Percentiles rank a stretch among this genome's conserved stretches.
Evolutionary conservation across 2,113 vertebrate species (phyloP).

Genomic region (Barbus barbus): DNA sequence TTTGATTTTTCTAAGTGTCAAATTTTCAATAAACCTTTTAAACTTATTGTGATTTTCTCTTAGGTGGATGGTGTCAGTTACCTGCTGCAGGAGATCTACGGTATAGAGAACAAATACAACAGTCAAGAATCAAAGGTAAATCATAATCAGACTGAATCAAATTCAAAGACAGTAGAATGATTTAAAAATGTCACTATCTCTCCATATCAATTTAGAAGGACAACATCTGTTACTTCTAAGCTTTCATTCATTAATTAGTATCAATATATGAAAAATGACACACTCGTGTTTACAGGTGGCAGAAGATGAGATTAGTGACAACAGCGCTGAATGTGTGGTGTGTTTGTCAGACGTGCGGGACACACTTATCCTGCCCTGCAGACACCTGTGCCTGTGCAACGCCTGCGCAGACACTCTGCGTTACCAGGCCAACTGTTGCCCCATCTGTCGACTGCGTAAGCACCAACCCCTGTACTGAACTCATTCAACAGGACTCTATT

Average conservation of each 20-base stretch:
- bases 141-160: neutral
- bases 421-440: slow-evolving; percentile 97
- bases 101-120: slow-evolving; percentile 99
- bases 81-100: slow-evolving; percentile 97
- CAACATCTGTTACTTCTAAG: neutral
- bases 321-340: slow-evolving; percentile 97
- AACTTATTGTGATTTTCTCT: slow-evolving; percentile 27
- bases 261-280: neutral
- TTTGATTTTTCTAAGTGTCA: neutral
- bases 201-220: neutral
- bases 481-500: neutral
- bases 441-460: slow-evolving; percentile 95
- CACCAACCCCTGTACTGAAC: neutral
- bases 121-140: slow-evolving; percentile 90
- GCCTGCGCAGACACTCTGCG: slow-evolving; percentile 76
- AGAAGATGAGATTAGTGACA: slow-evolving; percentile 95
- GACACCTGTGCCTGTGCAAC: slow-evolving; percentile 93
- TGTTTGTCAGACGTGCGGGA: slow-evolving; percentile 95
- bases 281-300: slow-evolving; percentile 77
- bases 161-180: neutral
- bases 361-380: slow-evolving; percentile 95
- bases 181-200: neutral
- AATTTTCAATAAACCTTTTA: slow-evolving; percentile 1
- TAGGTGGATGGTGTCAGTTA: slow-evolving; percentile 99
- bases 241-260: neutral